A percentile compares a stretch with the other conserved stretches of the same genome.
phyloP scores from a whole-genome alignment of 2,113 vertebrate species.

The Pelodiscus sinensis region DNA sequence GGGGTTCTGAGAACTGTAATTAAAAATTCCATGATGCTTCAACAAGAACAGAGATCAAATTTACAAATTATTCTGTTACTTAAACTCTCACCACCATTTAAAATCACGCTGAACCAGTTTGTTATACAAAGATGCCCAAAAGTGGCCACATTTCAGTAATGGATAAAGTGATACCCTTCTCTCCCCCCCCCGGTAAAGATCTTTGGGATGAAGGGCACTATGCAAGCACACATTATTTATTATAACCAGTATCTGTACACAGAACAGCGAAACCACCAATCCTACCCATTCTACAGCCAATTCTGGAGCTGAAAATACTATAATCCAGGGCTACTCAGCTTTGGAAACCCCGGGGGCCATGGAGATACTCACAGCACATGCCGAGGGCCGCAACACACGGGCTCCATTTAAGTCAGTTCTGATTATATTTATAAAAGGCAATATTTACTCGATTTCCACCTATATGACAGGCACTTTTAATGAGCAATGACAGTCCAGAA shows the following conservation, averaged over 20 bases:
- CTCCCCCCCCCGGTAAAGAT: too few species aligned
- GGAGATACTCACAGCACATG: too few species aligned
- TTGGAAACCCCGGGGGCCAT: too few species aligned
- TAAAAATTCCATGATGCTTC: neutral
- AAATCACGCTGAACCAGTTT: neutral
- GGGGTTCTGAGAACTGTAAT: neutral
- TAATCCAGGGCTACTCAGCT: too few species aligned
- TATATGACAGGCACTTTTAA: too few species aligned
- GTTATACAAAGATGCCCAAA: neutral
- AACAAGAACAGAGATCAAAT: neutral
- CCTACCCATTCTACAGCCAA: neutral
- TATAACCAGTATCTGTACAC: neutral
- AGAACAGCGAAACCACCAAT: neutral
- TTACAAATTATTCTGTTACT: neutral
- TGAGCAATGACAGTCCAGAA: too few species aligned
- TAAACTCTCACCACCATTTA: conserved; percentile 1
- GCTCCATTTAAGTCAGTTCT: too few species aligned
- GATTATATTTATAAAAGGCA: too few species aligned
- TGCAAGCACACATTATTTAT: neutral
- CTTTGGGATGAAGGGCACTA: neutral
- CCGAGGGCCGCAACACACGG: too few species aligned
- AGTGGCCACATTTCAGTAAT: neutral
- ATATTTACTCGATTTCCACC: too few species aligned
- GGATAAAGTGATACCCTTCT: neutral
- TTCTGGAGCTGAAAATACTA: neutral